Evolutionary conservation across 2,888 invertebrate species (phyloP), one percentile per base, ranked within the genome.

Genomic region (Leptinotarsa juncta): DNA sequence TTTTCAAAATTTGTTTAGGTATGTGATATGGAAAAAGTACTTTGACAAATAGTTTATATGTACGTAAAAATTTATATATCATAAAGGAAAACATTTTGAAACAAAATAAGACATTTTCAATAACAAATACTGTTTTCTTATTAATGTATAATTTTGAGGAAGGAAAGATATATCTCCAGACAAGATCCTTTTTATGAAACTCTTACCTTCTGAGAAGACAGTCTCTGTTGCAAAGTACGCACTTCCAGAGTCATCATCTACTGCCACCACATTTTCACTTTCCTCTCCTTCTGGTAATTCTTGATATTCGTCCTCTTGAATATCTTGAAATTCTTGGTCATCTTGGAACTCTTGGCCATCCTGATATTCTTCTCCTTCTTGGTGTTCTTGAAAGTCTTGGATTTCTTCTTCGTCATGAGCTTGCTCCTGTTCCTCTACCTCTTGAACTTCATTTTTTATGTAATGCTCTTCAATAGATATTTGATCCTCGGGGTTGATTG

Each of bases 361-460:
- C 18, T 53, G 53, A 12, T 14, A 57, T n/a, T 50, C 65, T 50
- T 65, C 53, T 3, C 26, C 50, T 12, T 57, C 74, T 48, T 69
- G 57, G 12, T 48, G 55, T 23, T 72, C 62, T 48, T 23, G 32
- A 14, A 72, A 15, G 68, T 85, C 84, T 60, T 57, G 57, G 20
- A 14, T 80, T 18, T 73, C 69, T 50, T 76, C 74, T 42, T 65
- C 53, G 20, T 57, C 65, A 2, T 55, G 60, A 10, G 80, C 77
- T 16, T 81, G 79, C 32, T 83, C 83, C 42, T 81, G 82, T 49
- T 83, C 80, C 55, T 79, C 75, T 14, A 62, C 80, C 70, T 75
- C 73, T 32, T 67, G 68, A 65, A 77, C 72, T 23, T 65, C 77
- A 53, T 73, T 67, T 57, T 80, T 78, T 42, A 77, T 79, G 20